Evolutionary conservation across 2,113 vertebrate species (phyloP).

Genomic region (Dolichallabes microphthalmus): DNA sequence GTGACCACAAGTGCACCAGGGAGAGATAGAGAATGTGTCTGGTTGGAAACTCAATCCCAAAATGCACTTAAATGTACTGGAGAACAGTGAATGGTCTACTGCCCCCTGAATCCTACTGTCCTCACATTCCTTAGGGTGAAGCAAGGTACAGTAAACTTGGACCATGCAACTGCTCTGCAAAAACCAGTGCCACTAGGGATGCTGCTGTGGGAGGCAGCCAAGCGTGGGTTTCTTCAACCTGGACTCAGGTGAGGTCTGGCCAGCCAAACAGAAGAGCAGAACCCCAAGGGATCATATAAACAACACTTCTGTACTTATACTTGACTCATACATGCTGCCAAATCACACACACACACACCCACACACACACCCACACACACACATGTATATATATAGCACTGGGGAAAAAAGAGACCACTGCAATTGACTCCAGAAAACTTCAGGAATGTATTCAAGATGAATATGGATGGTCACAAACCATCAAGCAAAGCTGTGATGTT

Average conservation of each 20-base stretch:
- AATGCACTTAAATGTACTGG: slow-evolving; percentile 58
- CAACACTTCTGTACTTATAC: slow-evolving; percentile 59
- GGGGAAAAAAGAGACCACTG: too few relatives aligned
- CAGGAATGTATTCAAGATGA: too few relatives aligned
- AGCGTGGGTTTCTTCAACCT: slow-evolving; percentile 41
- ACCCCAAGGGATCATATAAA: slow-evolving; percentile 59
- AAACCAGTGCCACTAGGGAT: slow-evolving; percentile 61
- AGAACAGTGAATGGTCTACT: slow-evolving; percentile 60
- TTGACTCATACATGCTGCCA: slow-evolving; percentile 55
- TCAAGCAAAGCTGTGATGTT: too few relatives aligned
- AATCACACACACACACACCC: not conserved
- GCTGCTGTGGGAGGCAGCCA: slow-evolving; percentile 51
- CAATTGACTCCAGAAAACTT: too few relatives aligned
- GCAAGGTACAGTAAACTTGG: slow-evolving; percentile 62
- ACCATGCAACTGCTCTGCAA: slow-evolving; percentile 64
- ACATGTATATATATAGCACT: too few relatives aligned
- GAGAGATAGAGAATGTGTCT: slow-evolving; percentile 26
- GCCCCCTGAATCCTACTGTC: slow-evolving; percentile 58
- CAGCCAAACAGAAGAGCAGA: slow-evolving; percentile 58
- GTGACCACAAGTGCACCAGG: not conserved
- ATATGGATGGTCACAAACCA: too few relatives aligned
- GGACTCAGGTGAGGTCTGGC: slow-evolving; percentile 59
- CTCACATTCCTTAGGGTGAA: slow-evolving; percentile 55
- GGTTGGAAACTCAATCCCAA: slow-evolving; percentile 45
- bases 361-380: too few relatives aligned